A percentile compares a stretch with the other conserved stretches of the same genome.
Conservation (phyloP, 2,888 invertebrate genomes). For the Ormyrus rosae region DNA sequence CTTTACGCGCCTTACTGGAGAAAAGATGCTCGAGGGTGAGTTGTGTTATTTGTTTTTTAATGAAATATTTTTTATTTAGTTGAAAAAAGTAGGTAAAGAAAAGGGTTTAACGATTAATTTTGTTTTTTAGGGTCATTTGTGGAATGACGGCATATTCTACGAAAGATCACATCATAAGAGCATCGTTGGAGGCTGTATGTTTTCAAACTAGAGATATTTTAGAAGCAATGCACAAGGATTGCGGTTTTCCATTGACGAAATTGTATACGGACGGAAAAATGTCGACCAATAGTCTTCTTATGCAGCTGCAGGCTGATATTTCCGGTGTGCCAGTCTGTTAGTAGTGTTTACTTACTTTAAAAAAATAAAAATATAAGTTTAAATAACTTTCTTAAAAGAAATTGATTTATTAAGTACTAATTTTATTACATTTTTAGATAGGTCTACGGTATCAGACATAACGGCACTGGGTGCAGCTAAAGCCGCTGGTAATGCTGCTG, state of each 20-base stretch:
- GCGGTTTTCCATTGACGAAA: constrained; percentile 87
- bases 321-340: constrained; percentile 92
- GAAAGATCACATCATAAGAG: constrained; percentile 94
- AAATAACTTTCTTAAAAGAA: too few species aligned
- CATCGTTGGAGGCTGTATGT: constrained; percentile 95
- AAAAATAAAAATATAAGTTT: too few species aligned
- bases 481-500: constrained; percentile 90
- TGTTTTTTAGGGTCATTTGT: constrained; percentile 87
- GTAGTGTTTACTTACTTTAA: too few species aligned
- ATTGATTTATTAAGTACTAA: constrained; percentile 71
- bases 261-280: constrained; percentile 96
- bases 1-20: constrained; percentile 99
- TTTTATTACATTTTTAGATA: constrained; percentile 76
- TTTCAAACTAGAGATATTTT: constrained; percentile 97
- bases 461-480: constrained; percentile 96
- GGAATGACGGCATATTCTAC: constrained; percentile 95
- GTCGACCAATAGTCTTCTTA: constrained; percentile 91
- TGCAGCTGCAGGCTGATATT: constrained; percentile 97
- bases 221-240: constrained; percentile 96
- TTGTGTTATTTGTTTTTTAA: constrained; percentile 46
- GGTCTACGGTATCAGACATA: constrained; percentile 91
- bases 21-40: constrained; percentile 93
- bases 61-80: neutral
- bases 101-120: constrained; percentile 6
- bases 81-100: neutral